Base-by-base conservation (phyloP, 2,113 vertebrate genomes). In the Halcyon malimbica region DNA sequence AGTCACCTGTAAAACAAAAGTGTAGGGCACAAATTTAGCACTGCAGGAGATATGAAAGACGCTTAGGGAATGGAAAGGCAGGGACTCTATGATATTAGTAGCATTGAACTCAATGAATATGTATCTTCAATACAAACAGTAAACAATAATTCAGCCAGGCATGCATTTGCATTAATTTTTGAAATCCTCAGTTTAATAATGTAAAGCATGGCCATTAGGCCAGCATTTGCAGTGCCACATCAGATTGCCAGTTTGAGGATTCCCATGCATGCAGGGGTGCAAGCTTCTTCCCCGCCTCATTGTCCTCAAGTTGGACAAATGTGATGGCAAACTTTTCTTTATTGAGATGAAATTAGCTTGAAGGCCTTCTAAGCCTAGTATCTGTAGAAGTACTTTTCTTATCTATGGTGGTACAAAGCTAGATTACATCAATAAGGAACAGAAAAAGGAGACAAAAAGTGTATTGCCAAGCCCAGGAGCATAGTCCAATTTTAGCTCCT, bases 401-500 rank as follows among this genome's bases (percentile, higher is more conserved):
- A 71, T 64, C 53, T 50, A 15, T 41, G 26, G 17, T 11, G 15
- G 6, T 39, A 64, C 4, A 10, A 29, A 48, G 13, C 17, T 89
- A 16, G 24, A 73, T 46, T 42, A 20, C 9, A 68, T 21, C 10
- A 56, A 42, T 0, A 2, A 79, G 21, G 33, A 16, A 57, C 19
- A 69, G 60, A 48, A 79, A 83, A 62, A 57, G 10, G 9, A 70
- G 46, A 37, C n/a, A 54, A 6, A 16, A 54, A 44, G 26, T 9
- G 4, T 26, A 59, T 42, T 57, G 31, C 9, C 42, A 76, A 94
- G 62, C 60, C 71, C 39, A 44, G 14, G 25, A 48, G 26, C 28
- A 86, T 53, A 60, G 33, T 91, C 39, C 84, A 80, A 86, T 92
- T 90, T 62, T 88, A 94, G 74, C 12, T 92, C 42, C 62, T 90